Conservation (phyloP, 2,888 invertebrate genomes). For the Agrypnus murinus region DNA sequence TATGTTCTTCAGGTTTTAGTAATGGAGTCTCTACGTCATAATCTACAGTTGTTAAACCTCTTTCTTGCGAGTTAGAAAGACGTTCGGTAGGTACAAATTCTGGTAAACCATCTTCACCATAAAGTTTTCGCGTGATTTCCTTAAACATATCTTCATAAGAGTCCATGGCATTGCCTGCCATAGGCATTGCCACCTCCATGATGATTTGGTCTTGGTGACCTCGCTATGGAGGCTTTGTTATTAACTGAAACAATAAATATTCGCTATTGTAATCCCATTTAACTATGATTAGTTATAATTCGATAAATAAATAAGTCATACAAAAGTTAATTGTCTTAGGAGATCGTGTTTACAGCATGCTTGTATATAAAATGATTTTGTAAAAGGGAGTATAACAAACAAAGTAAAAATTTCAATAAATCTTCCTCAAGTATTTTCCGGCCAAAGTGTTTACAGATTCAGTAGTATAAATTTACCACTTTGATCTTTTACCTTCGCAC, state of each 20-base stretch:
- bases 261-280: not conserved
- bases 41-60: constrained; percentile 71
- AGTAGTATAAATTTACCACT: too few relatives aligned
- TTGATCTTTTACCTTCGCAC: too few relatives aligned
- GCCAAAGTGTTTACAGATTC: too few relatives aligned
- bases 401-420: not conserved
- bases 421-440: too few relatives aligned
- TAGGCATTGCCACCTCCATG: constrained; percentile 75
- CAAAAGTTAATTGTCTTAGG: too few relatives aligned
- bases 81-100: constrained; percentile 67
- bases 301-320: too few relatives aligned
- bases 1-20: constrained; percentile 82
- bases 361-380: not conserved
- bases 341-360: too few relatives aligned
- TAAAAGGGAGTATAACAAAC: not conserved
- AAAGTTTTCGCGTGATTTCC: constrained; percentile 93
- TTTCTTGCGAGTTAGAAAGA: constrained; percentile 64
- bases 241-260: constrained; percentile 34
- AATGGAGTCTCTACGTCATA: constrained; percentile 71
- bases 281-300: too few relatives aligned
- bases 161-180: constrained; percentile 77
- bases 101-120: constrained; percentile 83
- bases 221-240: constrained; percentile 41
- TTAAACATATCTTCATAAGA: constrained; percentile 91
- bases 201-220: constrained; percentile 2